Percentiles rank a stretch among this genome's conserved stretches.
These are phyloP conservation scores for Maccullochella peelii DNA, from an alignment of 2,113 vertebrate genomes.

Conservation along the genomic window DNA sequence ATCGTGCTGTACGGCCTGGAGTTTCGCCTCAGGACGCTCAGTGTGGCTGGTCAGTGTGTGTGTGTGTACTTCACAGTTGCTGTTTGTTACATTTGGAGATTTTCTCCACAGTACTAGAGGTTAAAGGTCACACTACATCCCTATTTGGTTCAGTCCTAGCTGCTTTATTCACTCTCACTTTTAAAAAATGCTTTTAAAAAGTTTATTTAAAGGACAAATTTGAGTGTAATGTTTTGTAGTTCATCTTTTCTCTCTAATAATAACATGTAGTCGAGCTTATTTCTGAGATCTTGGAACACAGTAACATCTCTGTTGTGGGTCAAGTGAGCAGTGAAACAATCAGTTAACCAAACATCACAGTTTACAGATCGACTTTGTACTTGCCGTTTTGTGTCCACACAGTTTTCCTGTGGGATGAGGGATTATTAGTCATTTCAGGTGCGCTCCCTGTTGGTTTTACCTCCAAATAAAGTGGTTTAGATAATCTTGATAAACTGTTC, in stretches of 20 bases:
- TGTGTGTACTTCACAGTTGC: constrained; percentile 16
- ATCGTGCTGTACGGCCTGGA: constrained; percentile 90
- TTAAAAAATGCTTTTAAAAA: not conserved
- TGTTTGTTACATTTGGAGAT: not conserved
- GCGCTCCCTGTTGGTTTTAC: not conserved
- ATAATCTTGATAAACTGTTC: too few species aligned
- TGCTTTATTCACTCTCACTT: not conserved
- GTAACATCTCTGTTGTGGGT: not conserved
- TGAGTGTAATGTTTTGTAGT: not conserved
- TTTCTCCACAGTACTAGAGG: not conserved
- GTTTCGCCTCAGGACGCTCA: constrained; percentile 89
- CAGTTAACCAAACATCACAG: not conserved
- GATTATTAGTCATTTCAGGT: not conserved
- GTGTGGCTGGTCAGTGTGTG: constrained; percentile 84
- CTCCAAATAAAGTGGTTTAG: too few species aligned
- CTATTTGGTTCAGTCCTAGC: too few species aligned
- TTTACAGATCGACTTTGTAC: not conserved
- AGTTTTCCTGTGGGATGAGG: not conserved
- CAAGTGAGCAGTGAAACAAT: not conserved
- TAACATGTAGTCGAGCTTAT: not conserved
- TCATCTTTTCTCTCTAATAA: not conserved
- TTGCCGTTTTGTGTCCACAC: not conserved
- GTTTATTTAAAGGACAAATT: not conserved
- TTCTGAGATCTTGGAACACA: not conserved
- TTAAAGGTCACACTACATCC: not conserved